Conservation (phyloP, 2,888 invertebrate species). For the Chesias legatella region DNA sequence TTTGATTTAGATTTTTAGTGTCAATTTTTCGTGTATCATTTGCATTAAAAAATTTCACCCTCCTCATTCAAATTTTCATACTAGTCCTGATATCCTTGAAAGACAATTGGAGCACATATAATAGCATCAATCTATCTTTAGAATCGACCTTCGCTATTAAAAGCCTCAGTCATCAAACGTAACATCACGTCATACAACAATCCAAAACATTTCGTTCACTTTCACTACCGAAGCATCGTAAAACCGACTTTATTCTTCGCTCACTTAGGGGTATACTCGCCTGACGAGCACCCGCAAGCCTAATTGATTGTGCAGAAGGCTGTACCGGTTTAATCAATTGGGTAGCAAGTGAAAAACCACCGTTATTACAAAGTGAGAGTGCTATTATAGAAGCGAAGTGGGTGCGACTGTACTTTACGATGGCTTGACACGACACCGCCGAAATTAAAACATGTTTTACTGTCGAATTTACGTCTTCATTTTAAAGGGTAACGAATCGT, state of each 20-base stretch:
- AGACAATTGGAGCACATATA: slow-evolving; percentile 4
- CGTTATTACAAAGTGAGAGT: slow-evolving; percentile 36
- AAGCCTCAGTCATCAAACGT: slow-evolving; percentile 27
- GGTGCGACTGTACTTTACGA: slow-evolving; percentile 35
- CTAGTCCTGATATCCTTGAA: background rate
- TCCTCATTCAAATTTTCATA: background rate
- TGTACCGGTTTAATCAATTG: slow-evolving; percentile 22
- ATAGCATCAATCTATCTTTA: slow-evolving; percentile 20
- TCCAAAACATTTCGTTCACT: slow-evolving; percentile 13
- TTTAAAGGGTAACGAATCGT: no score
- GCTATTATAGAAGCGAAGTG: slow-evolving; percentile 34
- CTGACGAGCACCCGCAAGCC: background rate
- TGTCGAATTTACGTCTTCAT: background rate
- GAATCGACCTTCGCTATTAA: slow-evolving; percentile 24
- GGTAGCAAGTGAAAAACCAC: slow-evolving; percentile 32
- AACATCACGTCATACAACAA: slow-evolving; percentile 20
- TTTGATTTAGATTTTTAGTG: no score
- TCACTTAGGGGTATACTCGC: slow-evolving; percentile 8
- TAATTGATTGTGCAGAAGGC: slow-evolving; percentile 9
- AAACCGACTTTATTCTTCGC: slow-evolving; percentile 3
- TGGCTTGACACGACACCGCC: slow-evolving; percentile 34
- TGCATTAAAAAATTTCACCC: no score
- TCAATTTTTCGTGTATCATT: no score
- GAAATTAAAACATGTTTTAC: slow-evolving; percentile 10
- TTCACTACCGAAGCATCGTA: slow-evolving; percentile 14